phyloP scores from a whole-genome alignment of 2,888 invertebrate species.

The Heliconius aoede region DNA sequence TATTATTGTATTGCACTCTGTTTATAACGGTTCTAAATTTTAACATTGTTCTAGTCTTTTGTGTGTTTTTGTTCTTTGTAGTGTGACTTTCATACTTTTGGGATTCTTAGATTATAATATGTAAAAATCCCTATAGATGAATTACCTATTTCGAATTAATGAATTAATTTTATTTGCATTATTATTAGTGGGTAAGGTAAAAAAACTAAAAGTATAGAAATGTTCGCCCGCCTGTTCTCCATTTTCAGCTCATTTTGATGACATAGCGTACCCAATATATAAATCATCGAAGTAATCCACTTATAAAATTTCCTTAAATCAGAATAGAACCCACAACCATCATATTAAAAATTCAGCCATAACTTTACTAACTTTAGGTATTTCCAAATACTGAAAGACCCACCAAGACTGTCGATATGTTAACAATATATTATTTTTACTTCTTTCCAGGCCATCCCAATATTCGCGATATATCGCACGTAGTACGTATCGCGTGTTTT shows the following conservation, averaged over 20 bases:
- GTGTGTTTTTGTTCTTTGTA: neutral
- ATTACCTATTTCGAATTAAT: too few species aligned
- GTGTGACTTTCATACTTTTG: neutral
- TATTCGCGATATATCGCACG: conserved; percentile 34
- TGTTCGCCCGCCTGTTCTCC: too few species aligned
- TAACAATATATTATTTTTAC: conserved; percentile 19
- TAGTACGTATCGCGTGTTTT: conserved; percentile 44
- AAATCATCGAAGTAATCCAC: too few species aligned
- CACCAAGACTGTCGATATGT: conserved; percentile 7
- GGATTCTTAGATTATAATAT: too few species aligned
- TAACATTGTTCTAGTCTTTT: conserved; percentile 43
- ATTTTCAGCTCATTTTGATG: too few species aligned
- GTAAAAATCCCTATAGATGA: too few species aligned
- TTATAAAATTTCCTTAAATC: neutral
- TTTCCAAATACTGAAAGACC: neutral
- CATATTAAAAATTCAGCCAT: neutral
- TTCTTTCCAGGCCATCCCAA: neutral
- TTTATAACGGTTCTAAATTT: conserved; percentile 50
- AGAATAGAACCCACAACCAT: neutral
- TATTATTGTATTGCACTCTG: conserved; percentile 68
- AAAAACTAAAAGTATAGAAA: too few species aligned
- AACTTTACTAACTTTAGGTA: neutral
- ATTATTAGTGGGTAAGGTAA: too few species aligned
- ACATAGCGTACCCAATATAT: too few species aligned
- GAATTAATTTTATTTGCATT: too few species aligned